Base-by-base conservation (phyloP, 2,888 invertebrate genomes). In the Temnothorax rugatulus region DNA sequence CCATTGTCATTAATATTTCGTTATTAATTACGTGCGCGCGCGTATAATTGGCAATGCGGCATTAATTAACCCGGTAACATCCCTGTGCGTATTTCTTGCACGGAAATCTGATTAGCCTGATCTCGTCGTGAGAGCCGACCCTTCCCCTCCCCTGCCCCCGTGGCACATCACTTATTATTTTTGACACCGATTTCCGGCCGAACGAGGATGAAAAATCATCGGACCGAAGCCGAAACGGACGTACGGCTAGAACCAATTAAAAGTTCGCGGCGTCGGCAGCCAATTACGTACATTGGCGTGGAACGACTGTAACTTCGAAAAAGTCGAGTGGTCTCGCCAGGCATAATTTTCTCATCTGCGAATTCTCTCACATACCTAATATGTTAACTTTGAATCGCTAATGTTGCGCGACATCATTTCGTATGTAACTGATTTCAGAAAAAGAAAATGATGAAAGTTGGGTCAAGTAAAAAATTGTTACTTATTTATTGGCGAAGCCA, bases 191-290 rank as follows among this genome's bases (percentile, higher is more conserved):
- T 89, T 88, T 84, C 77, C 86, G 69, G 68, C 41, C 71, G 86
- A 79, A 68, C 81, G 71, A 64, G 79, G 82, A 87, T 84, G 86
- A 87, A 87, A 87, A 89, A 86, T 84, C 88, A 83, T 88, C 86
- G 88, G 57, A 86, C 81, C 87, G 82, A 15, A 34, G 64, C 57
- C 71, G 69, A 66, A 82, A 77, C 85, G 82, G 69, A 59, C 75
- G 76, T 77, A 54, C 77, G 77, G 18, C 77, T 69, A 79, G 79
- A 89, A 88, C 88, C 90, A 90, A 90, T 90, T 90, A 90, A 90
- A 90, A 90, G 89, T 90, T 90, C 76, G 77, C 84, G 84, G 73
- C 71, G 77, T 81, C 82, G 85, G 69, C 75, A 86, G 86, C 88
- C 90, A 90, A 90, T 90, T 90, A 90, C 84, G 77, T 85, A 75